phyloP scores from a whole-genome alignment of 2,888 invertebrate species.

The Arctia plantaginis region DNA sequence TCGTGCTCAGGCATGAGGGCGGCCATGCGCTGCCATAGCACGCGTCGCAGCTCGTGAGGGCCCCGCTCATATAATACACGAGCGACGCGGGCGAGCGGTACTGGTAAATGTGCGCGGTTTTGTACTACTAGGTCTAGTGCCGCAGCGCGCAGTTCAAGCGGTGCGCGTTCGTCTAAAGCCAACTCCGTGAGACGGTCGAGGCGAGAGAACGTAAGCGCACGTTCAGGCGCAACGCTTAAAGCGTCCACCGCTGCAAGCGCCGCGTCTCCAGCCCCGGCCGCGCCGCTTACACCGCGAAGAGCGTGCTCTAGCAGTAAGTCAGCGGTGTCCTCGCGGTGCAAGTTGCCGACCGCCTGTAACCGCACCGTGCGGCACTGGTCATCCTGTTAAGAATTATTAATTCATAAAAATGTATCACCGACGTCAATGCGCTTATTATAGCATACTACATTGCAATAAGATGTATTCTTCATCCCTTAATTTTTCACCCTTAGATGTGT shows the following conservation, averaged over 20 bases:
- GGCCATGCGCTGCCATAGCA: slow-evolving; percentile 66
- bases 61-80: slow-evolving; percentile 43
- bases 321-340: slow-evolving; percentile 60
- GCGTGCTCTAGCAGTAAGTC: slow-evolving; percentile 61
- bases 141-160: slow-evolving; percentile 63
- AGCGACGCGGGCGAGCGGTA: slow-evolving; percentile 51
- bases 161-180: slow-evolving; percentile 44
- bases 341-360: slow-evolving; percentile 66
- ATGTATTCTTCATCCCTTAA: too few species aligned
- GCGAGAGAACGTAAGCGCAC: slow-evolving; percentile 37
- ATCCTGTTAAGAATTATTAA: slow-evolving; percentile 40
- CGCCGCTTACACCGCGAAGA: slow-evolving; percentile 33
- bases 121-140: slow-evolving; percentile 62
- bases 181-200: slow-evolving; percentile 43
- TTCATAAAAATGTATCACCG: not conserved
- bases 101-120: slow-evolving; percentile 41
- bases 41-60: slow-evolving; percentile 67
- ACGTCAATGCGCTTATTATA: too few species aligned
- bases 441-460: too few species aligned
- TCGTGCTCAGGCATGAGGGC: slow-evolving; percentile 47
- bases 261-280: slow-evolving; percentile 26
- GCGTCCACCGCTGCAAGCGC: slow-evolving; percentile 53
- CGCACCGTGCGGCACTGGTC: slow-evolving; percentile 56
- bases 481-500: too few species aligned
- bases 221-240: slow-evolving; percentile 33